Percentiles rank a stretch among this genome's conserved stretches.
These are phyloP conservation scores for Clitarchus hookeri DNA, from an alignment of 2,888 invertebrate genomes.

Conservation along the genomic window DNA sequence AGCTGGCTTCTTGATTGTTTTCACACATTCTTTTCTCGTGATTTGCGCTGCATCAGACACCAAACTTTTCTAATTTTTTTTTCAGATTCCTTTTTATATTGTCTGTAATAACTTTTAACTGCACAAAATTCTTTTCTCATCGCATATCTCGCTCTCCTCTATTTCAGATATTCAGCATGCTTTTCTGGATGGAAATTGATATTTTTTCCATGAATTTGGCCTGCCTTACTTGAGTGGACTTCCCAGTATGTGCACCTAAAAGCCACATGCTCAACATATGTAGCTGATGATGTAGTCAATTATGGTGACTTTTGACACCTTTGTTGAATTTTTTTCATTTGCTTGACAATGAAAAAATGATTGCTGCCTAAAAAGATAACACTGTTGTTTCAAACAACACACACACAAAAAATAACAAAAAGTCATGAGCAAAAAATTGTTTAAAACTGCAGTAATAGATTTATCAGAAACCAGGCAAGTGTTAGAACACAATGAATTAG, in stretches of 20 bases:
- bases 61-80: background rate
- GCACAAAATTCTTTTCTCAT: background rate
- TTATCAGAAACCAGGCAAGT: too few species aligned
- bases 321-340: background rate
- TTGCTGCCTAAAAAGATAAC: too few species aligned
- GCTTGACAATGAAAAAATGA: too few species aligned
- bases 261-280: too few species aligned
- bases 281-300: background rate
- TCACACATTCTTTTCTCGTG: background rate
- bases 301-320: background rate
- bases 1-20: background rate
- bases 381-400: too few species aligned
- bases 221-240: background rate
- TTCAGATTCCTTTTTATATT: background rate
- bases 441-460: too few species aligned
- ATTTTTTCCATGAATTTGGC: background rate
- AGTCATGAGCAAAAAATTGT: too few species aligned
- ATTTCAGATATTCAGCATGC: background rate
- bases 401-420: too few species aligned
- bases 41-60: background rate
- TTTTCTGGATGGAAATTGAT: background rate
- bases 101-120: background rate
- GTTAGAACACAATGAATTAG: too few species aligned
- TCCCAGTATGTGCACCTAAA: background rate
- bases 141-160: background rate